Evolutionary conservation across 1,140 invertebrate genomes (phyloP), one percentile per base, ranked within the genome.

Genomic region (Phortica variegata): DNA sequence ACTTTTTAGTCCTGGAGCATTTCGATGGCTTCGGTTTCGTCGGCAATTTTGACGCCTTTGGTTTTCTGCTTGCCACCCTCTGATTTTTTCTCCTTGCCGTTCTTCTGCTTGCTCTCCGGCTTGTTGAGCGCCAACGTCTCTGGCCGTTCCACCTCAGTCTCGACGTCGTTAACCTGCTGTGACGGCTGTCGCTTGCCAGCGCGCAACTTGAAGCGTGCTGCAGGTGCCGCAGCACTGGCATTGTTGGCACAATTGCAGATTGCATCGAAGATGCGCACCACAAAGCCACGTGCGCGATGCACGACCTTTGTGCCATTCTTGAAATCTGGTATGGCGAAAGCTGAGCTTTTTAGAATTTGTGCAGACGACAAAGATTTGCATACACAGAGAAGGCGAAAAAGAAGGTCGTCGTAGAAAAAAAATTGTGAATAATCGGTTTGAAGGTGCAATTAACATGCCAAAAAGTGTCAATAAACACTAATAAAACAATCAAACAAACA

Each of bases 191-290:
- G 59, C 26, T 60, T 68, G 13, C 53, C 23, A 10, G 23, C 26
- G 40, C 70, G 54, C 31, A 73, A 56, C 39, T 74, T 74, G 38
- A 72, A 65, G 1, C 71, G 63, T 21, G 66, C 62, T 19, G 72
- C 63, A 31, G 74, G 69, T 7, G 80, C 81, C 2, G 79, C 79
- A 4, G 80, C 80, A 23, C 80, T 77, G 3, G 78, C 79, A 0
- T 79, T 82, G 52, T 83, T 80, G 36, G 81, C 81, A 51, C 81
- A 83, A 65, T 83, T 82, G 71, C 81, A 82, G 32, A 83, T 78
- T 9, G 80, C 80, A 65, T 83, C 81, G 51, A 82, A 82, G 65
- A 83, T 77, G 34, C 81, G 78, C 31, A 81, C 70, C 16, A 83
- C 79, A 60, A 83, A 81, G 18, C 81, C 81, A 31, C 80, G 75